These are phyloP conservation scores for Troilus luridus DNA, from an alignment of 2,888 invertebrate species.

Conservation along the genomic window DNA sequence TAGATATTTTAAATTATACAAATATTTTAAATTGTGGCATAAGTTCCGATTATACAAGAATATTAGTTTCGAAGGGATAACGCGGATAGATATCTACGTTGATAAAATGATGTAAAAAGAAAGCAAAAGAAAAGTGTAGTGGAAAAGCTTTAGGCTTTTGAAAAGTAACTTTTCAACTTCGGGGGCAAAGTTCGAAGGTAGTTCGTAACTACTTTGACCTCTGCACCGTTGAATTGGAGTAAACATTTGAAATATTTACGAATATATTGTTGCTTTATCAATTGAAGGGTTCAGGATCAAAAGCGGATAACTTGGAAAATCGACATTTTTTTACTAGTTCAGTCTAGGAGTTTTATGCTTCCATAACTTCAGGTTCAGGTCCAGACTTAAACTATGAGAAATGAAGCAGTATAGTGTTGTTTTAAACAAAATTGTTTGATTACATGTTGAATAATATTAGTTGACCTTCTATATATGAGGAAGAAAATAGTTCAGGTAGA, in stretches of 20 bases:
- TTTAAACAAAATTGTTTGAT: too few relatives aligned
- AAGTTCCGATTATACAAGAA: not conserved
- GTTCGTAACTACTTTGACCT: slow-evolving; percentile 13
- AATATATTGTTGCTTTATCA: not conserved
- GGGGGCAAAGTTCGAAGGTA: not conserved
- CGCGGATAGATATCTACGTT: not conserved
- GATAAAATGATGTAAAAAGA: not conserved
- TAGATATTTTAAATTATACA: not conserved
- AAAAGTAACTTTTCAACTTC: slow-evolving; percentile 5
- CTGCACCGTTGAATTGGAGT: not conserved
- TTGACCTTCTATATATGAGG: too few relatives aligned
- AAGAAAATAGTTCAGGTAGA: too few relatives aligned
- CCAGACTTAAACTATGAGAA: too few relatives aligned
- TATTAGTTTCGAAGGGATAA: not conserved
- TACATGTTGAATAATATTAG: too few relatives aligned
- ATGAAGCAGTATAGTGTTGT: too few relatives aligned
- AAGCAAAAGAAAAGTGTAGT: not conserved
- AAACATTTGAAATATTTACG: not conserved
- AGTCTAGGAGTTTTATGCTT: too few relatives aligned
- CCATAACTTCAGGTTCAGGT: too few relatives aligned
- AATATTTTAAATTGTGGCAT: not conserved
- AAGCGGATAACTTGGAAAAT: too few relatives aligned
- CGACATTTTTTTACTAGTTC: too few relatives aligned
- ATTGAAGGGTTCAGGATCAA: not conserved
- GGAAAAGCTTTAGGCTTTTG: slow-evolving; percentile 10